These are phyloP conservation scores for Chloroclysta siterata DNA, from an alignment of 2,888 invertebrate genomes.

Conservation along the genomic window DNA sequence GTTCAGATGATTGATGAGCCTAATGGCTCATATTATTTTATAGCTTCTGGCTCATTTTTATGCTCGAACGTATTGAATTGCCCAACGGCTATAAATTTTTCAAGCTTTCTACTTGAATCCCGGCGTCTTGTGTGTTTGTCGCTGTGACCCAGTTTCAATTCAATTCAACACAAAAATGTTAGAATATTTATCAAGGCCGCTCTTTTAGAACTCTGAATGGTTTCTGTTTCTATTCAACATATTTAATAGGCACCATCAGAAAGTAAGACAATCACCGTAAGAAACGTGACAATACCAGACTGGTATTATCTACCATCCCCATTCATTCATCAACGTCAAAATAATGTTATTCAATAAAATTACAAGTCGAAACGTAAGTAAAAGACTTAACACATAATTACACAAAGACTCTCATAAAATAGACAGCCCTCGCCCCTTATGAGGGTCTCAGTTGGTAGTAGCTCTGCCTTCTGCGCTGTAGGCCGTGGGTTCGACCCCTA, in stretches of 20 bases:
- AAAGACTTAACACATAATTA: background rate
- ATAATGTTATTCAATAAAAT: slow-evolving; percentile 1
- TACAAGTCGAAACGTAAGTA: background rate
- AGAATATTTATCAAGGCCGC: background rate
- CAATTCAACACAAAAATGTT: slow-evolving; percentile 12
- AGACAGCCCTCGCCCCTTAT: too few species aligned
- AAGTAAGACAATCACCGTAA: background rate
- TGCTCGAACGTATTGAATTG: slow-evolving; percentile 8
- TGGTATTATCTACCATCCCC: background rate
- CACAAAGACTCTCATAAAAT: background rate
- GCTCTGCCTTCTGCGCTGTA: too few species aligned
- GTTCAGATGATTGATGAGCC: slow-evolving; percentile 14
- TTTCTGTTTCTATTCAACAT: slow-evolving; percentile 13
- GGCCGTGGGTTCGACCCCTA: too few species aligned
- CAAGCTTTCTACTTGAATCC: slow-evolving; percentile 16
- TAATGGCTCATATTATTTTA: slow-evolving; percentile 3
- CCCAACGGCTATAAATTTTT: slow-evolving; percentile 7
- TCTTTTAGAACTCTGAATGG: slow-evolving; percentile 9
- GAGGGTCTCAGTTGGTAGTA: too few species aligned
- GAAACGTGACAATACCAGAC: background rate
- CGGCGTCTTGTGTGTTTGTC: slow-evolving; percentile 10
- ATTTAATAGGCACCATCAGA: background rate
- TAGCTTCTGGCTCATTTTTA: slow-evolving; percentile 5
- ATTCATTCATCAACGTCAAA: background rate
- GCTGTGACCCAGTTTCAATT: slow-evolving; percentile 16